Base-by-base conservation (phyloP, 2,888 invertebrate species). In the Osedax frankpressi region DNA sequence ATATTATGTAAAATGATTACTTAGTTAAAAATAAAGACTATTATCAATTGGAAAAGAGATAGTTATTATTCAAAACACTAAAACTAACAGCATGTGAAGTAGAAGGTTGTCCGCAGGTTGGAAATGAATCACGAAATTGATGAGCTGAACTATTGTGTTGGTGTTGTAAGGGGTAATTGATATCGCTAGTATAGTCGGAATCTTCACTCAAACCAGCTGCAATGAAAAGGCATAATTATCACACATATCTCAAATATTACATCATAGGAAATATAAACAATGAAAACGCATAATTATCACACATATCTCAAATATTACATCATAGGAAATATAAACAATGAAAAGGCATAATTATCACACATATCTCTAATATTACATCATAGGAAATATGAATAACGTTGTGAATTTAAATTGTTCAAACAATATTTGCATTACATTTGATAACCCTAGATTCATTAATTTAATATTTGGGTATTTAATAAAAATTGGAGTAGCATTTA, bases 121-220 rank as follows among this genome's bases (percentile, higher is more conserved):
- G 44, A 11, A 44, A 19, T 11, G 44, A 44, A 44, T 78, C 80
- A 68, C 83, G 82, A 79, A 83, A 85, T 87, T 94, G 94, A 75
- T 93, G 92, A 28, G 92, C 92, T 75, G 93, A 93, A 82, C 91
- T 91, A 87, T 94, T 94, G 80, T 93, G 89, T 83, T 92, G 92
- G 77, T 86, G 85, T 76, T 82, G 82, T 70, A 82, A 79, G 72
- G 94, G 94, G 87, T 91, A 94, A 87, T 94, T 94, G 81, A 94
- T 89, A 86, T 95, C 95, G 77, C 93, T 93, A 76, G 94, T 95
- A 86, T 95, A 95, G 87, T 95, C 95, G 80, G 93, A 93, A 86
- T 95, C 94, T 86, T 95, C 95, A 71, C 94, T 94, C 85, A 94
- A 92, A 75, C 94, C 82, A 73, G 83, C 83, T 82, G 77, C 27